Base-by-base conservation (phyloP, 2,113 vertebrate species). In the Calidris pygmaea region DNA sequence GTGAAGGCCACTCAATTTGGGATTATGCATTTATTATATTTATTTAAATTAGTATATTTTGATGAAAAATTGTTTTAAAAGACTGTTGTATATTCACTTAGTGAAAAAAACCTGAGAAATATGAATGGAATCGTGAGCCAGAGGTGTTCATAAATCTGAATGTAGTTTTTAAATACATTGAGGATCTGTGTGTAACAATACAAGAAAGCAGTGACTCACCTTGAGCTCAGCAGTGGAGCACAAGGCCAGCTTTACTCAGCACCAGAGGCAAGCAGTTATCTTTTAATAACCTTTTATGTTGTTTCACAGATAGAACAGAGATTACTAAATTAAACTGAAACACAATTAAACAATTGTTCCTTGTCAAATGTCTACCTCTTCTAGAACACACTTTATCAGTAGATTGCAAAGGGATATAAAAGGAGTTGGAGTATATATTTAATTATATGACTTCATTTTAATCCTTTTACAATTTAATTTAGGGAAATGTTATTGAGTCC, bases 271-370 rank as follows among this genome's bases (percentile, higher is more conserved):
- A 81, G 65, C 30, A 75, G 72, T 77, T 87, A 45, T 87, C 60
- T 94, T 89, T 77, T 74, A 93, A 90, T 85, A 95, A 68, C 20
- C 2, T 79, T 70, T 78, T 43, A 35, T 52, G 18, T 71, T 84
- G 18, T 89, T 92, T 97, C 62, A 87, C 62, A 76, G 65, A 48
- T 90, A 80, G 29, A 90, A 75, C 26, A 88, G 59, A 83, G 56
- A 56, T 94, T 85, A 78, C 76, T 89, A 86, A 95, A 78, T 94
- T 85, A 87, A 82, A 90, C 22, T 52, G 52, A 84, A 71, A 52
- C 27, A 71, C 39, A 70, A 14, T 88, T 67, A 81, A 90, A 90
- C n/a, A 63, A 32, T 29, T 84, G 37, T 81, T 87, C 1, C 2
- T 79, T 86, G 32, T 94, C 60, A 87, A 45, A 83, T 80, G 12